Evolutionary conservation across 2,113 vertebrate species (phyloP), one percentile per base, ranked within the genome.

Genomic region (Urocitellus parryii): DNA sequence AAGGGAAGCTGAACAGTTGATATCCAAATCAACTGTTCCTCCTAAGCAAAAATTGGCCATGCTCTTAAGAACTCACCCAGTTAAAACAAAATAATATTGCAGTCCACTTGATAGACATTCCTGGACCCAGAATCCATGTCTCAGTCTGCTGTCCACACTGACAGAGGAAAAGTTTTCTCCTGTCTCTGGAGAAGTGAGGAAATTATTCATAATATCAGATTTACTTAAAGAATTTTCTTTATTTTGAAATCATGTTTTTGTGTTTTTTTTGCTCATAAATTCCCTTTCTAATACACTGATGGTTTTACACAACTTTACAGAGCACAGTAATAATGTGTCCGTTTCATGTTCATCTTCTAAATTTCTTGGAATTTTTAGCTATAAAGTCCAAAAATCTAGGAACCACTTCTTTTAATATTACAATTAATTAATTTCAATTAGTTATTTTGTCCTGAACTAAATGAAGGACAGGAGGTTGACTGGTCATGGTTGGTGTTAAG

Each of bases 311-410:
- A 53, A 78, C 81, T 14, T 83, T 53, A n/a, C 4, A 18, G 58
- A 27, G 34, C 42, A 89, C 58, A 91, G 76, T 76, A 34, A 32
- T 91, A 79, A 68, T 89, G 63, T 70, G 29, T 63, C 34, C 67
- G 81, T 48, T 88, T 94, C 22, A n/a, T n/a, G 8, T 45, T 80
- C n/a, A 37, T 90, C 34, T 74, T 56, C 51, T 96, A 74, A 82
- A 80, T 91, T 91, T 91, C 91, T 90, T 72, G 45, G 53, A 89
- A 92, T 94, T 96, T 87, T 77, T 34, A 67, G 14, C 12, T 82
- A n/a, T 88, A 89, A 90, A 91, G 79, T 51, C 79, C 25, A 6
- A n/a, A 90, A 80, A 45, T 85, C 65, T 74, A 70, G 72, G 18
- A 89, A 93, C 29, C 0, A 11, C n/a, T 14, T 92, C 37, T 65